Percentiles rank a stretch among this genome's conserved stretches.
phyloP scores from a whole-genome alignment of 1,140 invertebrate genomes.

The Bombus cullumanus region DNA sequence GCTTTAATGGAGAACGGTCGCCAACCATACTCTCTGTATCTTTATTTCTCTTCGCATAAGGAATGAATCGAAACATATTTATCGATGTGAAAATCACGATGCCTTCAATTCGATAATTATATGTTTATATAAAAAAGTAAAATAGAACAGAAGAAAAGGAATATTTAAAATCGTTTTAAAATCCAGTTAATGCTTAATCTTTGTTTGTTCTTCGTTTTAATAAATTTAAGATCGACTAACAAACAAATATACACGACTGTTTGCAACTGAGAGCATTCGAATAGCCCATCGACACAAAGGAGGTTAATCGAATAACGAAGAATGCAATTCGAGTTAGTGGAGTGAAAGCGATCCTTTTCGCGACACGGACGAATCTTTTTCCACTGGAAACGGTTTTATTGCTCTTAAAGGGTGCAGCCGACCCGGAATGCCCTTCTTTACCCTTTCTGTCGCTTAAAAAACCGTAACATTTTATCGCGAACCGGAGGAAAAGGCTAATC shows the following conservation, averaged over 20 bases:
- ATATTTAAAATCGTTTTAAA: not conserved
- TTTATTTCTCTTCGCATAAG: not conserved
- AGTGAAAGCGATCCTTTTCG: constrained; percentile 1
- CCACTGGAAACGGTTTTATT: constrained; percentile 30
- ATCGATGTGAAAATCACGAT: not conserved
- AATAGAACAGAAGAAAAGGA: not conserved
- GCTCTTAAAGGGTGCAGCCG: constrained; percentile 16
- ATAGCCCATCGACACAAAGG: not conserved
- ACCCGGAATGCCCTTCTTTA: not conserved
- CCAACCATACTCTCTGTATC: not conserved
- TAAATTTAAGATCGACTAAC: not conserved
- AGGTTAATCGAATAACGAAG: not conserved
- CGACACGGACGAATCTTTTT: constrained; percentile 1
- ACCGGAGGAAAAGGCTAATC: constrained; percentile 39
- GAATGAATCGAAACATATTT: not conserved
- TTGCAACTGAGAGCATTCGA: constrained; percentile 3
- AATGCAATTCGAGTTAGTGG: not conserved
- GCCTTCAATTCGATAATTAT: too few species aligned
- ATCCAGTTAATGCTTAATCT: not conserved
- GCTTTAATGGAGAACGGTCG: constrained; percentile 39
- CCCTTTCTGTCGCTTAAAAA: constrained; percentile 26
- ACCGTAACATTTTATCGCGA: constrained; percentile 40
- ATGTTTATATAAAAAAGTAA: too few species aligned
- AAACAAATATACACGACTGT: not conserved
- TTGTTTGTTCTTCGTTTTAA: not conserved